Evolutionary conservation across 2,888 invertebrate species (phyloP), one percentile per base, ranked within the genome.

Genomic region (Tromatobia lineatoria): DNA sequence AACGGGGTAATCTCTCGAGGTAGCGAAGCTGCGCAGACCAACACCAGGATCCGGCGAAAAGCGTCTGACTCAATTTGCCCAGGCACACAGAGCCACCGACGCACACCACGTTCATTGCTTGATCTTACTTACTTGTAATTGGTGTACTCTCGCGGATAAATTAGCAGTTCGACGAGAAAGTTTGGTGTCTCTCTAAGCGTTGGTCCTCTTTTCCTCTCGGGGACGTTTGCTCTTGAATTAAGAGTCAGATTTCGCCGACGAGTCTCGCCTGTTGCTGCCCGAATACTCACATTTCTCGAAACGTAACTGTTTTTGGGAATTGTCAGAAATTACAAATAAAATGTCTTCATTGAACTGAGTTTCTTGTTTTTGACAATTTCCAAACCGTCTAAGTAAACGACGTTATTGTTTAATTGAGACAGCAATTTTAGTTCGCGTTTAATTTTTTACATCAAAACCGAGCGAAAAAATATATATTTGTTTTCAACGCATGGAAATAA

Each of bases 141-240:
- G 77, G 67, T 67, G 47, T 57, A 82, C 42, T 73, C 59, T 38
- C 15, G 59, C 50, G 59, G 67, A 73, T 73, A 59, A 77, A 77
- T 82, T 77, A 82, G 77, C 47, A 66, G 29, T 73, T 73, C 57
- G 59, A 77, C 50, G 77, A 52, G 50, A 57, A 71, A 66, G 54
- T 81, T 77, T 7, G n/a, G 18, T 42, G 57, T n/a, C 15, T 57
- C 64, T 38, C 42, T 54, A n/a, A 11, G 18, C 70, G 4, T 6
- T 23, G 42, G 61, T 13, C 18, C 6, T 7, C 3, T 38, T 34
- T 13, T 38, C 38, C 34, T 50, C 70, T 29, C 45, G 38, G 59
- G 47, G 50, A 50, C 67, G 59, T 74, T 74, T 54, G 25, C 73
- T 67, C 59, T 47, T 23, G 42, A 67, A 57, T 77, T 61, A 77